These are phyloP conservation scores for Eptesicus fuscus DNA, from an alignment of 2,113 vertebrate genomes.

Conservation along the genomic window DNA sequence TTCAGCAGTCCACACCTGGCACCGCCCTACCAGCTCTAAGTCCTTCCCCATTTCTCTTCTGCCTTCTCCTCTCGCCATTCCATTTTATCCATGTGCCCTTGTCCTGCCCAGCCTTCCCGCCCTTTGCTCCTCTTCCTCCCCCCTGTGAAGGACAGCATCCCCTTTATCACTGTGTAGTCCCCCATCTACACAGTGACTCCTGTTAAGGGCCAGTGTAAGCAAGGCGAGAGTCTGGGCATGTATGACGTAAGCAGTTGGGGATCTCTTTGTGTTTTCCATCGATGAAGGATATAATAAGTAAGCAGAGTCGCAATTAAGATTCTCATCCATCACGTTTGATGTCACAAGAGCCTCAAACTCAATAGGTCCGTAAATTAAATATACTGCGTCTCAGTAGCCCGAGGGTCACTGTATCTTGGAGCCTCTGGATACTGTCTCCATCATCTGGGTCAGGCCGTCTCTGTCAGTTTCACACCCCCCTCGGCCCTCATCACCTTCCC, in stretches of 20 bases:
- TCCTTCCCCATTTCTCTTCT: background rate
- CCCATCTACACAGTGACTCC: background rate
- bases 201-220: background rate
- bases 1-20: background rate
- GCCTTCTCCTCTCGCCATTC: background rate
- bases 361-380: background rate
- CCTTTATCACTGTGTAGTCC: background rate
- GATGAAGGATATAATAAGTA: background rate
- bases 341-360: background rate
- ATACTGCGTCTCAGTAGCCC: background rate
- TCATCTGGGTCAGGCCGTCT: background rate
- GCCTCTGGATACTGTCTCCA: background rate
- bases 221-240: background rate
- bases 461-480: background rate
- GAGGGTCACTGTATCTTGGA: background rate
- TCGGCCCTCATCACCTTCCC: fast-evolving
- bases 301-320: background rate
- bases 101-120: background rate
- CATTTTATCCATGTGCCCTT: background rate
- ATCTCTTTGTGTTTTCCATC: background rate
- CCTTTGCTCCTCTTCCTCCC: background rate
- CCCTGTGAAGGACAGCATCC: fast-evolving
- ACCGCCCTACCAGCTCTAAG: background rate
- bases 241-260: background rate
- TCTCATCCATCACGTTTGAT: background rate